Conservation (phyloP, 2,797 vertebrate genomes). For the Gallinago nigripennis region DNA sequence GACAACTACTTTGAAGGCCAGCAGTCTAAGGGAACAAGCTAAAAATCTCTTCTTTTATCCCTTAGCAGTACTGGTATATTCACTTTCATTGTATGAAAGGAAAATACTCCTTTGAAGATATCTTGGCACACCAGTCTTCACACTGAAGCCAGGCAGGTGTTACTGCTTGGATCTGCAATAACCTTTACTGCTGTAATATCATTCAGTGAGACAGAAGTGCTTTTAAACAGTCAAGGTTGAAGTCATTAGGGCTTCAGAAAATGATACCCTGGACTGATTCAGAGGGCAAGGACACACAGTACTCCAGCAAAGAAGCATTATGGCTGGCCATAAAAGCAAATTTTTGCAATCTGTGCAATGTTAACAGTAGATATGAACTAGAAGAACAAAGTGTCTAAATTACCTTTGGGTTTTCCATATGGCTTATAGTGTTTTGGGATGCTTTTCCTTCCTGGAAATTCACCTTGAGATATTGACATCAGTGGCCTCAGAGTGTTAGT, state of each 20-base stretch:
- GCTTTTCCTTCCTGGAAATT: neutral
- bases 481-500: neutral
- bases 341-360: neutral
- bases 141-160: neutral
- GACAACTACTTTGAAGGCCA: neutral
- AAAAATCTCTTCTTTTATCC: neutral
- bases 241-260: neutral
- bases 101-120: neutral
- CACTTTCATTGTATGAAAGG: neutral
- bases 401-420: slow-evolving; percentile 20
- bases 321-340: neutral
- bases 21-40: neutral
- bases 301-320: neutral
- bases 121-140: neutral
- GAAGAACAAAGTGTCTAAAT: neutral
- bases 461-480: neutral
- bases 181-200: neutral
- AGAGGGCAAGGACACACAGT: neutral
- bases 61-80: neutral
- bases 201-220: neutral
- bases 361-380: neutral
- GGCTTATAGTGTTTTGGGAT: neutral
- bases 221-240: neutral
- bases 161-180: neutral
- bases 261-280: neutral